Conservation (phyloP, 2,113 vertebrate genomes). For the Montifringilla adamsi region DNA sequence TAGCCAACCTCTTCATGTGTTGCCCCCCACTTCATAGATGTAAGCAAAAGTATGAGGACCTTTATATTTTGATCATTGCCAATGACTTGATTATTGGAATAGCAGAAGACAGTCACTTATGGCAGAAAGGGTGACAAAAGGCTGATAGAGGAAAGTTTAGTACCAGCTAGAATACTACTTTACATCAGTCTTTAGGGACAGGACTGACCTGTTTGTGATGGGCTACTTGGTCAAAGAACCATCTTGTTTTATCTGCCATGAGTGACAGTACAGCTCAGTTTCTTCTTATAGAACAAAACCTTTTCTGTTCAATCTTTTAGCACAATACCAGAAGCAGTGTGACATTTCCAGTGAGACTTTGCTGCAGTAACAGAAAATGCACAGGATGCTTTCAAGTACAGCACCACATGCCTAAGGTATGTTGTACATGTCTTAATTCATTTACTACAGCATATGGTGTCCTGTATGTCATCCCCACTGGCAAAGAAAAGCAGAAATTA, state of each 20-base stretch:
- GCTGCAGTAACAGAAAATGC: not conserved
- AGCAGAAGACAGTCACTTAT: not conserved
- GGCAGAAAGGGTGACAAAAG: not conserved
- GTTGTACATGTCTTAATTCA: accelerated
- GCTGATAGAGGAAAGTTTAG: not conserved
- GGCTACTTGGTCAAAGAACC: not conserved
- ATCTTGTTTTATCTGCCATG: not conserved
- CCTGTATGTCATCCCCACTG: not conserved
- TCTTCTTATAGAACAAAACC: not conserved
- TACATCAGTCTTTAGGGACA: not conserved
- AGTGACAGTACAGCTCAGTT: not conserved
- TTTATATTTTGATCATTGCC: not conserved
- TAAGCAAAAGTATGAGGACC: not conserved
- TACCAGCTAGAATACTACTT: not conserved
- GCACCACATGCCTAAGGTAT: not conserved
- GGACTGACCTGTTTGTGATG: not conserved
- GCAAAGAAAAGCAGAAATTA: not conserved
- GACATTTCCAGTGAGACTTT: not conserved
- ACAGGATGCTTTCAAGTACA: not conserved
- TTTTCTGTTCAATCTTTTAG: not conserved
- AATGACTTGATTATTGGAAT: not conserved
- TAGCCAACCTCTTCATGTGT: not conserved
- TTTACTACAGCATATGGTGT: not conserved
- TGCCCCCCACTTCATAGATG: not conserved
- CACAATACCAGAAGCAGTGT: not conserved